Conservation (phyloP, 2,797 vertebrate species). For the Falco naumanni region DNA sequence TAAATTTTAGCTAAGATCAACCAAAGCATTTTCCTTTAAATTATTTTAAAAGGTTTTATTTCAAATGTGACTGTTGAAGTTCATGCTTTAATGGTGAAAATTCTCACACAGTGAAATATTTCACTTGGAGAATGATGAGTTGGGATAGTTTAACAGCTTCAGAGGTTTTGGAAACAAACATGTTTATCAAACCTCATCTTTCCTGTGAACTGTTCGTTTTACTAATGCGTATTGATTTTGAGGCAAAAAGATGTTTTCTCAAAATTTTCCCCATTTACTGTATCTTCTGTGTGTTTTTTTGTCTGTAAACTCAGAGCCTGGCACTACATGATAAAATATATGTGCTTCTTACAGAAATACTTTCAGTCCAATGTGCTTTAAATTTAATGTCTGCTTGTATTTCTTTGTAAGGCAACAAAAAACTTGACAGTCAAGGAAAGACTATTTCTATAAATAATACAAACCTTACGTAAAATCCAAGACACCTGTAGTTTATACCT, state of each 20-base stretch:
- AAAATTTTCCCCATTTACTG: background rate
- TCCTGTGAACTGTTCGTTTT: background rate
- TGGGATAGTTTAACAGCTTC: background rate
- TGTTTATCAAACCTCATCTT: background rate
- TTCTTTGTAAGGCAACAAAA: constrained; percentile 9
- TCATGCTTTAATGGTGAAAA: background rate
- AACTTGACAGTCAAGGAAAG: background rate
- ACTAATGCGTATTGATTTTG: background rate
- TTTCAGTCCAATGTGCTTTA: background rate
- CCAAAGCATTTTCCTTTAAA: background rate
- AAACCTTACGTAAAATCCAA: background rate
- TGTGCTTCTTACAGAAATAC: background rate
- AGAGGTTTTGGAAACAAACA: background rate
- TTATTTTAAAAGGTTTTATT: background rate
- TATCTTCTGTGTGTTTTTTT: background rate
- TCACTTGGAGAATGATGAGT: background rate
- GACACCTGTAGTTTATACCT: background rate
- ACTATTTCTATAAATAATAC: background rate
- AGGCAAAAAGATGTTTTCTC: background rate
- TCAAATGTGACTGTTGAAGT: background rate
- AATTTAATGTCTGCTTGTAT: background rate
- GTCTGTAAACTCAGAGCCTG: background rate
- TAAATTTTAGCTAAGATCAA: background rate
- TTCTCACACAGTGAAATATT: background rate
- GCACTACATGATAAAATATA: background rate